Conservation (phyloP, 2,113 vertebrate genomes). For the Lagopus muta region DNA sequence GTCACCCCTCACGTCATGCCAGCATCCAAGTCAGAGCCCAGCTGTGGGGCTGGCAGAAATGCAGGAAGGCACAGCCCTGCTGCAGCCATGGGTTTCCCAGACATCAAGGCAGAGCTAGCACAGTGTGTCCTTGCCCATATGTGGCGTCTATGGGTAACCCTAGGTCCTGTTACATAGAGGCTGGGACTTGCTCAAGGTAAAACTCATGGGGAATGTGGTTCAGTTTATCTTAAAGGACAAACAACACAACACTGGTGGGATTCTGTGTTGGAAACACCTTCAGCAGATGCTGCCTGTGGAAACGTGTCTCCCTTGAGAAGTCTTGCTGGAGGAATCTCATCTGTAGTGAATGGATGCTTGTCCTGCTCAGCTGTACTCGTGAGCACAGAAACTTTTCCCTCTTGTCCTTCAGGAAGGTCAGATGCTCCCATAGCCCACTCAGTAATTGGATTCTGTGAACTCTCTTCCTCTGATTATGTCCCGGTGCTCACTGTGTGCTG, state of each 20-base stretch:
- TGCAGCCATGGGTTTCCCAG: rapidly evolving
- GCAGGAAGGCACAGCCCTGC: neutral
- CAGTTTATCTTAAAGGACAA: neutral
- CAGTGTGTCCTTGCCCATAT: neutral
- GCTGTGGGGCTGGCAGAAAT: rapidly evolving
- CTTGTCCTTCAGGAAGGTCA: neutral
- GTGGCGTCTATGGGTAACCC: neutral
- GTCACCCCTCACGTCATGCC: neutral
- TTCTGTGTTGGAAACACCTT: neutral
- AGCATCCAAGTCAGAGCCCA: neutral
- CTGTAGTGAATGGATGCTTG: neutral
- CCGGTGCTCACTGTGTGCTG: neutral
- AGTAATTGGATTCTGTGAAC: neutral
- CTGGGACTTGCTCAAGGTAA: neutral
- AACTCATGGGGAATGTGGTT: neutral
- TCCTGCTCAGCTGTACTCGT: neutral
- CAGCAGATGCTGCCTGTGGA: neutral
- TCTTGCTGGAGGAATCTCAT: rapidly evolving
- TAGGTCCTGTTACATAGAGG: neutral
- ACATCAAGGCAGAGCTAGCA: neutral
- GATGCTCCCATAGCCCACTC: neutral
- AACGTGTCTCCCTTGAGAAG: neutral
- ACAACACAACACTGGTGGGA: neutral
- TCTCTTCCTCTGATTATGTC: neutral
- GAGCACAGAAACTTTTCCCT: neutral